phyloP scores from a whole-genome alignment of 1,140 invertebrate species.

The Ptiloglossa arizonensis region DNA sequence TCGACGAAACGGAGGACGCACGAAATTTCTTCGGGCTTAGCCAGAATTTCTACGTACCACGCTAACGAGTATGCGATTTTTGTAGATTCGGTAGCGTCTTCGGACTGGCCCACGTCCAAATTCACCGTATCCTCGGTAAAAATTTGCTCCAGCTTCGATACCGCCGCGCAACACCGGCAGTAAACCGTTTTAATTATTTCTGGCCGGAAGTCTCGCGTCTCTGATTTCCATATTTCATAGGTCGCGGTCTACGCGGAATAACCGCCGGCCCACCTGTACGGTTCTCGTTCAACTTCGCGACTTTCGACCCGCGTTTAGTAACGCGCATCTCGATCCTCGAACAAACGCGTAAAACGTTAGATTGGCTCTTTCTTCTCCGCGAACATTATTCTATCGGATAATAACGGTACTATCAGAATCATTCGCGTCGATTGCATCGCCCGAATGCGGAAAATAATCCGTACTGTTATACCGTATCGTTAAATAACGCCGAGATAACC shows the following conservation, averaged over 20 bases:
- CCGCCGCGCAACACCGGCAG: no score
- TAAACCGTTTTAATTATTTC: conserved; percentile 35
- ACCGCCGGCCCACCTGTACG: not conserved
- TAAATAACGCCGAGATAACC: not conserved
- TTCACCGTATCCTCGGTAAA: no score
- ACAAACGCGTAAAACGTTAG: not conserved
- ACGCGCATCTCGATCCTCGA: not conserved
- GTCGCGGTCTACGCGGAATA: conserved; percentile 23
- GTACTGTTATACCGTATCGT: not conserved
- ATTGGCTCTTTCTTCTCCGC: not conserved
- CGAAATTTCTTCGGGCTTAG: no score
- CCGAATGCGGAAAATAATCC: no score
- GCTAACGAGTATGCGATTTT: no score
- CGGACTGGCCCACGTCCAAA: no score
- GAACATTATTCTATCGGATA: no score
- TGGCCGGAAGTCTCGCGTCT: conserved; percentile 7
- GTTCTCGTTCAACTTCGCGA: conserved; percentile 15
- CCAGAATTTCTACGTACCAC: no score
- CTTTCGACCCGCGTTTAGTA: not conserved
- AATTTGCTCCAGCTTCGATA: conserved; percentile 2
- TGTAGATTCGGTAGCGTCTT: no score
- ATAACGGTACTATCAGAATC: no score
- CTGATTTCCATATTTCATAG: conserved; percentile 35
- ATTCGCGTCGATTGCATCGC: no score
- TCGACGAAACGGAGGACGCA: conserved; percentile 15